Conservation (phyloP, 2,113 vertebrate genomes). For the Pseudorasbora parva region DNA sequence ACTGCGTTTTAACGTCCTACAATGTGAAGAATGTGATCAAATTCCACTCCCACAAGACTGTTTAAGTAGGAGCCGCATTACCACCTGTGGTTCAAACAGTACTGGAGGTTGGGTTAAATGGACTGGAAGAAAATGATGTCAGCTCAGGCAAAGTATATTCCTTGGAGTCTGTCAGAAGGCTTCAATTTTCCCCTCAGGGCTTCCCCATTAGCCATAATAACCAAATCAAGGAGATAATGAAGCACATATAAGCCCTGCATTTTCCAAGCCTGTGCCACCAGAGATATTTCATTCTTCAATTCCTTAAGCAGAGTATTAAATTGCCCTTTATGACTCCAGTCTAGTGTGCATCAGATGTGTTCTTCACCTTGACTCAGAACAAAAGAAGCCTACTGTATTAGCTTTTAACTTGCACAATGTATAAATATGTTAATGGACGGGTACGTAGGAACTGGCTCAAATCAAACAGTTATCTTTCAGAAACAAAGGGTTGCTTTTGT, state of each 20-base stretch:
- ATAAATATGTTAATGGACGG: not conserved
- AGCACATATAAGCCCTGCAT: slow-evolving; percentile 32
- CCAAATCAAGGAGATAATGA: slow-evolving; percentile 44
- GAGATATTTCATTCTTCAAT: slow-evolving; percentile 29
- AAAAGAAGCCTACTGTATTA: not conserved
- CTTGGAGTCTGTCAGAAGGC: slow-evolving; percentile 34
- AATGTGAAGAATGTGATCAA: slow-evolving; percentile 3
- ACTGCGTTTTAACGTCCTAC: not conserved
- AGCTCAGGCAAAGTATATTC: not conserved
- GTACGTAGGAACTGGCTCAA: not conserved
- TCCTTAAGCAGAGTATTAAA: slow-evolving; percentile 12
- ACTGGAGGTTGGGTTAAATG: slow-evolving; percentile 40
- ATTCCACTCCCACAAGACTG: slow-evolving; percentile 11
- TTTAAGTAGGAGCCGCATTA: slow-evolving; percentile 39
- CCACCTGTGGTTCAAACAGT: slow-evolving; percentile 35
- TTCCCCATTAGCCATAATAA: slow-evolving; percentile 53
- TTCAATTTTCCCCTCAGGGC: slow-evolving; percentile 41
- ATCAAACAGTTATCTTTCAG: not conserved
- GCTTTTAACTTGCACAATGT: slow-evolving; percentile 3
- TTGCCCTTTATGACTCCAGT: not conserved
- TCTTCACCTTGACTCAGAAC: slow-evolving; percentile 4
- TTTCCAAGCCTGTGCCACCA: not conserved
- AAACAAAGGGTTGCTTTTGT: not conserved
- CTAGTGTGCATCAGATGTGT: slow-evolving; percentile 7
- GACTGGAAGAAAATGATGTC: slow-evolving; percentile 44